These are phyloP conservation scores for Ptiloglossa arizonensis DNA, from an alignment of 1,140 invertebrate species.

Conservation along the genomic window DNA sequence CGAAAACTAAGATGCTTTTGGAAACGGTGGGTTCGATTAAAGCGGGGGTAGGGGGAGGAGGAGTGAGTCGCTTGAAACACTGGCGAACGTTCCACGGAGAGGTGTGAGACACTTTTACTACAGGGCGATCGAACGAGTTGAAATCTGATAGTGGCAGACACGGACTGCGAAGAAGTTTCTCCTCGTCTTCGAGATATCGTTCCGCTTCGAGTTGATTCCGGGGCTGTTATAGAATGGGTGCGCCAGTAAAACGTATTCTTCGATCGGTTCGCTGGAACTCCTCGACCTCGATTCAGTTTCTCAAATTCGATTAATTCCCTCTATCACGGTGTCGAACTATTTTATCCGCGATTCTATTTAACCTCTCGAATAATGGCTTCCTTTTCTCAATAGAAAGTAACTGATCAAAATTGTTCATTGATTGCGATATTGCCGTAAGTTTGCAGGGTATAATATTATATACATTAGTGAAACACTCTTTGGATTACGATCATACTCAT, in stretches of 20 bases:
- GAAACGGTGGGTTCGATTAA: background rate
- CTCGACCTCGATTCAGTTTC: background rate
- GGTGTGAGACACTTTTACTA: conserved; percentile 14
- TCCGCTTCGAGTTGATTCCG: background rate
- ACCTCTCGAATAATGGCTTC: too few relatives aligned
- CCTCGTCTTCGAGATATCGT: conserved; percentile 6
- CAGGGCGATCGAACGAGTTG: conserved; percentile 5
- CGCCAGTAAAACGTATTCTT: conserved; percentile 10
- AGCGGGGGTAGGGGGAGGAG: too few relatives aligned
- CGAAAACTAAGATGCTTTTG: conserved; percentile 14
- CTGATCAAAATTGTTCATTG: too few relatives aligned
- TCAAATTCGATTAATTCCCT: background rate
- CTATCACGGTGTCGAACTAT: too few relatives aligned
- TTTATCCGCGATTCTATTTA: too few relatives aligned
- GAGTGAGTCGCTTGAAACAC: conserved; percentile 8
- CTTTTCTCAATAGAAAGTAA: too few relatives aligned
- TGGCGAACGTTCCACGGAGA: background rate
- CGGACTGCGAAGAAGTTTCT: background rate
- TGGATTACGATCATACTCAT: too few relatives aligned
- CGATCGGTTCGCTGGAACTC: background rate
- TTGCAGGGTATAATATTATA: too few relatives aligned
- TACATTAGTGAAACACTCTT: too few relatives aligned
- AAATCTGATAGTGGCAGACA: conserved; percentile 17
- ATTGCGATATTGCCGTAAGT: too few relatives aligned
- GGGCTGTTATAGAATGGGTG: background rate